phyloP scores from a whole-genome alignment of 2,113 vertebrate genomes.

The Corynorhinus townsendii region DNA sequence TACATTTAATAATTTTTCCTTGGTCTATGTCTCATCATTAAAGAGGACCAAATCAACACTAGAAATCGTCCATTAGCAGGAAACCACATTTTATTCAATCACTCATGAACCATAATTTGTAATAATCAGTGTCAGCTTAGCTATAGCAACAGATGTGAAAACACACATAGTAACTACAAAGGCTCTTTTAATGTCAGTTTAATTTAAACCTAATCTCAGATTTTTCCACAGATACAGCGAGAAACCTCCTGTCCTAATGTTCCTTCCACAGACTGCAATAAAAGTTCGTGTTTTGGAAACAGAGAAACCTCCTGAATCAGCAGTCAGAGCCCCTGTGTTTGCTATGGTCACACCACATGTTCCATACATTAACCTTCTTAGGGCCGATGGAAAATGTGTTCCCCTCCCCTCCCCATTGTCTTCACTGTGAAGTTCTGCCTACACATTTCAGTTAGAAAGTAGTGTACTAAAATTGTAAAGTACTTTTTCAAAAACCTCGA shows the following conservation, averaged over 20 bases:
- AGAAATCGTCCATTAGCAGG: constrained; percentile 40
- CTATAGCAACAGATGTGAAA: constrained; percentile 60
- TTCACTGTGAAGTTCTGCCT: not conserved
- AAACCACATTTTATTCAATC: constrained; percentile 56
- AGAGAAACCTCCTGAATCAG: constrained; percentile 52
- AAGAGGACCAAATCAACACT: constrained; percentile 19
- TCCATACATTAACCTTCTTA: not conserved
- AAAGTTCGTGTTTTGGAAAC: constrained; percentile 70
- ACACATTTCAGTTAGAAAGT: not conserved
- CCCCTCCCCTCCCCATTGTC: not conserved
- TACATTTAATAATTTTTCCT: constrained; percentile 37
- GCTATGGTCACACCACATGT: not conserved
- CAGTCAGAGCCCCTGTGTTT: constrained; percentile 15
- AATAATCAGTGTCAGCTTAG: constrained; percentile 37
- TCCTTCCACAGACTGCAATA: not conserved
- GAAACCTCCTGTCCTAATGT: constrained; percentile 36
- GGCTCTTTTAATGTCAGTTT: constrained; percentile 55
- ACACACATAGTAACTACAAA: constrained; percentile 51
- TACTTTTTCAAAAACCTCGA: not conserved
- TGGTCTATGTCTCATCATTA: constrained; percentile 6
- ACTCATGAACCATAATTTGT: constrained; percentile 38
- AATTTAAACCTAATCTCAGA: constrained; percentile 62
- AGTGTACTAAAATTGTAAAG: not conserved
- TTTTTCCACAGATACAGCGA: constrained; percentile 48
- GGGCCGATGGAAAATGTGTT: not conserved